A percentile compares a stretch with the other conserved stretches of the same genome.
These are phyloP conservation scores for Steinernema feltiae DNA, from an alignment of 1,140 invertebrate genomes.

Conservation along the genomic window DNA sequence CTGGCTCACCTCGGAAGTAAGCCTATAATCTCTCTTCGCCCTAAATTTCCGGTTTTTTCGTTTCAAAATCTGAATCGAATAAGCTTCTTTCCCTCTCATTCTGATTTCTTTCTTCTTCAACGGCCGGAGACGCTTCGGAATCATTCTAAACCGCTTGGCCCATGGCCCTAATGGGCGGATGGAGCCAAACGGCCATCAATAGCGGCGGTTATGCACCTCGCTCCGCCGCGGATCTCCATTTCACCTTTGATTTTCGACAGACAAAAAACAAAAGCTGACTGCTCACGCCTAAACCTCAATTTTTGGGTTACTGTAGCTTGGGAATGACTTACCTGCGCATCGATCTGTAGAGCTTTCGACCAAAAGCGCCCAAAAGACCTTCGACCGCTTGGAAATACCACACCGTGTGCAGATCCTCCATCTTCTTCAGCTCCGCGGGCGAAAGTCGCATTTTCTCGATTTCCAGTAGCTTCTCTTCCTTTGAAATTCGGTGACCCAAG, in stretches of 20 bases:
- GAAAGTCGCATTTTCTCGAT: background rate
- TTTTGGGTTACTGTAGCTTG: background rate
- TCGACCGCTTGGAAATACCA: background rate
- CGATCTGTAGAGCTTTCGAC: background rate
- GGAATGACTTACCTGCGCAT: background rate
- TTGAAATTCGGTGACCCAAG: background rate
- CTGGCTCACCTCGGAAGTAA: background rate
- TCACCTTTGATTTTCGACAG: background rate
- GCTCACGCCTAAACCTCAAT: background rate
- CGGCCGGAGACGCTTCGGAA: background rate
- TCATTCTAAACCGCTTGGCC: background rate
- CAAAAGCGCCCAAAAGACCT: background rate
- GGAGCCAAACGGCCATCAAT: background rate
- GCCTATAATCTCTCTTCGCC: background rate
- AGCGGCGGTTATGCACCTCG: background rate
- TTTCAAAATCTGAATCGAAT: background rate
- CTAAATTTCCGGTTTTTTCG: background rate
- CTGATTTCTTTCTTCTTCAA: background rate
- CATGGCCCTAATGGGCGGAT: background rate
- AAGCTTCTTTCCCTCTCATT: background rate
- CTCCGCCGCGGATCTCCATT: background rate
- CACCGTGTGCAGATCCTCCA: background rate
- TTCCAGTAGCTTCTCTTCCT: background rate
- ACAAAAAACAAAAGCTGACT: background rate
- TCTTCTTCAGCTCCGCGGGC: background rate